Base-by-base conservation (phyloP, 1,140 invertebrate genomes). In the Druon quercuslanigerum region DNA sequence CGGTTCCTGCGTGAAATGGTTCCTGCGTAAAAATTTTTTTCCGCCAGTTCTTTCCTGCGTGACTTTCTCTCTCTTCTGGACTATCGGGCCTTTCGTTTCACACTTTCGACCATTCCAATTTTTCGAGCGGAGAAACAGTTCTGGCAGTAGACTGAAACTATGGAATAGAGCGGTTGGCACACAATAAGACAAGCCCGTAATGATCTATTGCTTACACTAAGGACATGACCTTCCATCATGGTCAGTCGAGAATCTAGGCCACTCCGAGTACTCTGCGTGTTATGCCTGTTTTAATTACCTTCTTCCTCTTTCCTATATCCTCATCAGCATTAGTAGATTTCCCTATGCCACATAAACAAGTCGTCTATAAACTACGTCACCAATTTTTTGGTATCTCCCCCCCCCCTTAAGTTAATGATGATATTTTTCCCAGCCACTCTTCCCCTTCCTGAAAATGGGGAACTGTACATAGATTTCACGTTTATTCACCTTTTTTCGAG, bases 51-150 rank as follows among this genome's bases (percentile, higher is more conserved):
- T 2, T 46, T 3, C 40, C 40, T 46, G 2, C 8, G 3, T 46
- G 40, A 7, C 40, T 46, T 46, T 46, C 40, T 46, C 40, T 46
- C 6, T 46, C 79, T 79, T 75, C 84, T 79, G 79, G 74, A 81
- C 83, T 81, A 54, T 81, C 71, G 72, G 76, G 60, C 79, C 71
- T 72, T 74, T 74, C 77, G 81, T 79, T 82, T 85, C 82, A 82
- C 85, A 82, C 83, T 84, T 82, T 87, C 79, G 77, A 84, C 25
- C 57, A 76, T 72, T 52, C 16, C 51, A 75, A 66, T 5, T 3
- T 46, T 46, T 46, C 40, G 57, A 75, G 51, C 79, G 75, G 14
- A 66, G 25, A 66, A 66, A 66, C 57, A 66, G 60, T 66, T 66
- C 60, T 66, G 3, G 56, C 19, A 57, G 33, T 71, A 2, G 46